A percentile compares a stretch with the other conserved stretches of the same genome.
These are phyloP conservation scores for Temnothorax curvispinosus DNA, from an alignment of 1,140 invertebrate genomes.

Conservation along the genomic window DNA sequence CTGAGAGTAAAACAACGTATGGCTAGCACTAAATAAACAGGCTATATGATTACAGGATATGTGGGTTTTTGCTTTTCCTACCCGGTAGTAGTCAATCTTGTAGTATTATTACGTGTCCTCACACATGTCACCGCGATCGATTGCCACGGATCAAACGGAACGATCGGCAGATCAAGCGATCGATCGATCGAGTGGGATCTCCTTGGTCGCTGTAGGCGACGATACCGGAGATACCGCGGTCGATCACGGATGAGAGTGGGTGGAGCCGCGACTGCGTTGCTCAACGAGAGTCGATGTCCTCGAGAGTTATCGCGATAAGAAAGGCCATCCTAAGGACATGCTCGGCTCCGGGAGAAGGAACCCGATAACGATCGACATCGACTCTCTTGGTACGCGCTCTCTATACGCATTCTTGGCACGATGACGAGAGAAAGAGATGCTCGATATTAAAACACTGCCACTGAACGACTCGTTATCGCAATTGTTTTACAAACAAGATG, in stretches of 20 bases:
- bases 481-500: background rate
- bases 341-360: constrained; percentile 68
- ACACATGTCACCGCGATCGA: constrained; percentile 58
- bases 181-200: constrained; percentile 63
- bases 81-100: background rate
- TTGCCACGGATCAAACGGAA: constrained; percentile 53
- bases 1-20: background rate
- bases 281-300: constrained; percentile 75
- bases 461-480: constrained; percentile 30
- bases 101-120: constrained; percentile 36
- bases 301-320: constrained; percentile 82
- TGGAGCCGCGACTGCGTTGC: constrained; percentile 73
- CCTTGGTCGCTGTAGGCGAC: constrained; percentile 72
- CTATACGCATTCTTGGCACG: constrained; percentile 2
- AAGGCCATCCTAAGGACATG: constrained; percentile 84
- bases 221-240: constrained; percentile 69
- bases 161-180: constrained; percentile 49
- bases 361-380: constrained; percentile 71
- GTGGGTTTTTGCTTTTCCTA: background rate
- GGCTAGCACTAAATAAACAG: background rate
- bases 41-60: background rate
- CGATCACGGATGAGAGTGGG: constrained; percentile 75
- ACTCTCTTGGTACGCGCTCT: constrained; percentile 33
- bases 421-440: constrained; percentile 37
- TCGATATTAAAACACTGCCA: constrained; percentile 66